A percentile compares a stretch with the other conserved stretches of the same genome.
Conservation (phyloP, 1,140 invertebrate genomes). For the Sitophilus oryzae region DNA sequence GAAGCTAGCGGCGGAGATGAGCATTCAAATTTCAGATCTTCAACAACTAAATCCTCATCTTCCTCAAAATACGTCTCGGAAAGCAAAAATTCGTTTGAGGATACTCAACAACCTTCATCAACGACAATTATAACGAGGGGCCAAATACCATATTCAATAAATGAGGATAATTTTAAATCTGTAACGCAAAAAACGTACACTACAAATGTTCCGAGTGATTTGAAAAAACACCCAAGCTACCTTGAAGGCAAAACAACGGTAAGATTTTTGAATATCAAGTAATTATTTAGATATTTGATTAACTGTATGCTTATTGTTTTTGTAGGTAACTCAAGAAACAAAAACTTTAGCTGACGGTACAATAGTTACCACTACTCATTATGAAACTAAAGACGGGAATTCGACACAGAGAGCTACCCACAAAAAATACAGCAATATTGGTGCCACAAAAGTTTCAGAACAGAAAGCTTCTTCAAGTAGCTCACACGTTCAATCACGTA, state of each 20-base stretch:
- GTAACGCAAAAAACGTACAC: slow-evolving; percentile 32
- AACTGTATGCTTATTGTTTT: background rate
- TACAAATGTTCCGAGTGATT: slow-evolving; percentile 29
- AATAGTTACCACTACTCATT: slow-evolving; percentile 56
- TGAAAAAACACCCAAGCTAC: slow-evolving; percentile 34
- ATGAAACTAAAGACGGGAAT: slow-evolving; percentile 50
- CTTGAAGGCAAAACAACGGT: slow-evolving; percentile 52
- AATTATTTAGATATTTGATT: background rate
- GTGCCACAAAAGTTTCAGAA: slow-evolving; percentile 3
- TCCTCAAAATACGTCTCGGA: slow-evolving; percentile 36
- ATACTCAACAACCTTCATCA: slow-evolving; percentile 6
- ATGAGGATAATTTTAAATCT: slow-evolving; percentile 19
- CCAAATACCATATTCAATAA: slow-evolving; percentile 6
- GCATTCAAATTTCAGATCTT: slow-evolving; percentile 46
- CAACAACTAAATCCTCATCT: slow-evolving; percentile 45
- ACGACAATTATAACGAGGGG: slow-evolving; percentile 1
- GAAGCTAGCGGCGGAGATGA: slow-evolving; percentile 54
- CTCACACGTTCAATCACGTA: slow-evolving; percentile 3
- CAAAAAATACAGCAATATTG: slow-evolving; percentile 21
- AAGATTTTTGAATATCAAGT: too few species aligned
- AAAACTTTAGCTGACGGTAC: slow-evolving; percentile 58
- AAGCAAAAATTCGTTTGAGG: slow-evolving; percentile 26
- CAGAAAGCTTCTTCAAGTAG: slow-evolving; percentile 9
- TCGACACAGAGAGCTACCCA: slow-evolving; percentile 17
- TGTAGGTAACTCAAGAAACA: slow-evolving; percentile 50